Evolutionary conservation across 2,888 invertebrate genomes (phyloP), one percentile per base, ranked within the genome.

Genomic region (Apotomis betuletana): DNA sequence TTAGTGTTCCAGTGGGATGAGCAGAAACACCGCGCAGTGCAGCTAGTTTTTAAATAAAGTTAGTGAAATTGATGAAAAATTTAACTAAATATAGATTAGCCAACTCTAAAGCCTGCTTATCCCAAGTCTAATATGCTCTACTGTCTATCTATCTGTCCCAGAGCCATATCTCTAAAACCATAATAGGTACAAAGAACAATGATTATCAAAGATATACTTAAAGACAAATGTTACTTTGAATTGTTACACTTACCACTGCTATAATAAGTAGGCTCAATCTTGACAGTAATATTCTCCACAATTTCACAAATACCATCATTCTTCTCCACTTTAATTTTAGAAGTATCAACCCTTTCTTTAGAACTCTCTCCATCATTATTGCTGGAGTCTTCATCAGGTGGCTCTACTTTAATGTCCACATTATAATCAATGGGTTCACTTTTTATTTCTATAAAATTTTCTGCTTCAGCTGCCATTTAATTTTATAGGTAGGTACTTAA

Each of bases 231-330:
- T 41, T 41, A 41, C 5, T 41, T 41, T 3, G 41, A 41, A 12
- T 15, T 12, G 15, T 44, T 10, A 10, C 15, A 10, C 70, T 67
- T 69, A 75, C 75, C 75, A 61, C 67, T 69, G 13, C 68, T 74
- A 46, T 74, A 69, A 54, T 15, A 69, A 13, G 9, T 46, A 5
- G 75, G 75, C 13, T 75, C 75, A 51, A 75, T 57, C 15, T 75
- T 75, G 0, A 75, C 74, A 6, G 57, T 68, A 8, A 75, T 67
- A 12, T 54, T 62, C 8, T 73, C 73, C 13, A 70, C 41, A 10
- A 60, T 44, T 15, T 38, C 54, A 6, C 12, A n/a, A 62, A 3
- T 0, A 10, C 13, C 13, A n/a, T 46, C 44, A 5, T 62, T 8
- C 15, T 54, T 4, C 10, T 70, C 59, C 10, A 54, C 12, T 55